Base-by-base conservation (phyloP, 1,140 invertebrate genomes). In the Artemia franciscana region DNA sequence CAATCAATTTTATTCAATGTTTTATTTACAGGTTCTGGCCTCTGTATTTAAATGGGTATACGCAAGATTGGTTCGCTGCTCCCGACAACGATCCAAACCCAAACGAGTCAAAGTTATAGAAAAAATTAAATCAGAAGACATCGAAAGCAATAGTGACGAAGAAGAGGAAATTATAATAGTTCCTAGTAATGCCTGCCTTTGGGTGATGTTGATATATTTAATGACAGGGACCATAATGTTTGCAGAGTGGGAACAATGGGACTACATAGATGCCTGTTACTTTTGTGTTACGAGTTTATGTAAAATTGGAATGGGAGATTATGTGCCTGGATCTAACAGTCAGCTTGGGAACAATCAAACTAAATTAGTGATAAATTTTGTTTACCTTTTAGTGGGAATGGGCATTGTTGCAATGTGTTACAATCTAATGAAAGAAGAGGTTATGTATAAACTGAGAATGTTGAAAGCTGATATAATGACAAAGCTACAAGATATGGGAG, bases 301-400 rank as follows among this genome's bases (percentile, higher is more conserved):
- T 67, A 91, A 91, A 72, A 91, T 94, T 66, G 92, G 93, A 0
- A 88, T 97, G 68, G 93, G 93, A 2, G 93, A 97, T 73, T 90
- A 94, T 70, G 90, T 95, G 0, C 92, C 92, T 0, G 91, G 91
- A 3, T 84, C 84, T 0, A 83, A 80, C 57, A 73, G 75, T 23
- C 68, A 69, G 0, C 72, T 72, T 64, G 75, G 78, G 56, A 82
- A 82, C 15, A 86, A 82, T 64, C 84, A 89, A 67, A 82, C 84
- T 0, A 90, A 89, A 69, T 73, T 90, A 15, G 82, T 89, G 15
- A 88, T 91, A 9, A 91, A 88, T 70, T 91, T 90, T 66, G 80
- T 90, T 26, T 91, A 90, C 69, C 79, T 90, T 65, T 71, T 91
- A 4, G 73, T 91, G 12, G 88, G 87, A 5, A 84, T 90, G 80